Conservation (phyloP, 2,888 invertebrate genomes). For the Callyntrura sp. region DNA sequence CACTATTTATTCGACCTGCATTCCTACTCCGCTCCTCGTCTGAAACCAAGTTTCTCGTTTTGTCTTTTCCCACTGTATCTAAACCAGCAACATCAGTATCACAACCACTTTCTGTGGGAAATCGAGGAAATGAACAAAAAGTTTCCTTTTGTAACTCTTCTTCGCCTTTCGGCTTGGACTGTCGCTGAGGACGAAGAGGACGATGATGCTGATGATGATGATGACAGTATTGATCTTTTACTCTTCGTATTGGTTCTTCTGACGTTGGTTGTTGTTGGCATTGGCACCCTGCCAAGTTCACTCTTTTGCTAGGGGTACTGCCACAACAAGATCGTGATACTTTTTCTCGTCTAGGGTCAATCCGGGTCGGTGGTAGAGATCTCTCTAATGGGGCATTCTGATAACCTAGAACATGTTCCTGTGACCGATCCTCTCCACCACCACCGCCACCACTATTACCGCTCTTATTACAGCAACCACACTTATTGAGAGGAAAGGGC, state of each 20-base stretch:
- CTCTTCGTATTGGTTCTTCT: constrained; percentile 27
- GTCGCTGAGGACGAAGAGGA: background rate
- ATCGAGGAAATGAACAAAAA: constrained; percentile 61
- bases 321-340: constrained; percentile 31
- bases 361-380: constrained; percentile 56
- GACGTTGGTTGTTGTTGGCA: constrained; percentile 52
- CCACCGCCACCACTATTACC: background rate
- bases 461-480: background rate
- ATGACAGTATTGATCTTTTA: constrained; percentile 70
- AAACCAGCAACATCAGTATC: background rate
- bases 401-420: constrained; percentile 56
- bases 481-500: background rate
- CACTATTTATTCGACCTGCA: constrained; percentile 31
- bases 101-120: constrained; percentile 48
- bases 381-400: constrained; percentile 47
- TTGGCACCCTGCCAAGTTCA: constrained; percentile 66
- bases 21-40: constrained; percentile 33
- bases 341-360: constrained; percentile 61
- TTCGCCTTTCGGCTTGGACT: background rate
- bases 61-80: constrained; percentile 3
- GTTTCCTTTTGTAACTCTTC: constrained; percentile 64
- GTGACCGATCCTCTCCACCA: constrained; percentile 1
- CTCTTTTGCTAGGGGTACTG: constrained; percentile 5
- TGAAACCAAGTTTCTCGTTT: constrained; percentile 20
- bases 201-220: constrained; percentile 41